A percentile compares a stretch with the other conserved stretches of the same genome.
phyloP scores from a whole-genome alignment of 1,140 invertebrate species.

The Andrena cerasifolii region DNA sequence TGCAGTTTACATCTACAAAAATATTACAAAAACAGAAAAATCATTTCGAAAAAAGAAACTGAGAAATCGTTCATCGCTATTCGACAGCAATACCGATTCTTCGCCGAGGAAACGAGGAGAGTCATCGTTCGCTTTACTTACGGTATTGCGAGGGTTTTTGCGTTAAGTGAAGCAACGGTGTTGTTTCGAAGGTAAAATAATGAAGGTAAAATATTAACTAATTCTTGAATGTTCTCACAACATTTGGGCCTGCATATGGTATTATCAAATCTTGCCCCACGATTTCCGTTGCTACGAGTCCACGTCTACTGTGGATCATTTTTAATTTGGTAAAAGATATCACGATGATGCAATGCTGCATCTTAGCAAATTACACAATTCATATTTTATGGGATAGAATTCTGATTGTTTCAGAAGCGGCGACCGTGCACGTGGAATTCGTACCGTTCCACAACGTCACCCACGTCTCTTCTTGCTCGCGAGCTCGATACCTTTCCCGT shows the following conservation, averaged over 20 bases:
- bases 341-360: neutral
- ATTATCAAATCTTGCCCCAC: neutral
- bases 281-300: neutral
- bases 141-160: neutral
- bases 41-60: slow-evolving; percentile 30
- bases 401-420: slow-evolving; percentile 62
- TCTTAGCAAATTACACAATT: too few relatives aligned
- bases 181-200: slow-evolving; percentile 77
- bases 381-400: slow-evolving; percentile 4
- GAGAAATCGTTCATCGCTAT: slow-evolving; percentile 60
- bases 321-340: neutral
- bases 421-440: slow-evolving; percentile 59
- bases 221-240: slow-evolving; percentile 5
- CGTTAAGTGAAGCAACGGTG: slow-evolving; percentile 52
- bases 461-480: slow-evolving; percentile 19
- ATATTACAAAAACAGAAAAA: slow-evolving; percentile 31
- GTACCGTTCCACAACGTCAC: slow-evolving; percentile 49
- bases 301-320: neutral
- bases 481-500: slow-evolving; percentile 27
- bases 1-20: slow-evolving; percentile 23
- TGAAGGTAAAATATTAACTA: slow-evolving; percentile 74
- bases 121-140: slow-evolving; percentile 10
- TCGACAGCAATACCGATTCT: slow-evolving; percentile 56
- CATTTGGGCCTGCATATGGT: slow-evolving; percentile 18
- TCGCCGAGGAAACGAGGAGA: slow-evolving; percentile 1